Base-by-base conservation (phyloP, 2,888 invertebrate genomes). In the Phengaris arion region DNA sequence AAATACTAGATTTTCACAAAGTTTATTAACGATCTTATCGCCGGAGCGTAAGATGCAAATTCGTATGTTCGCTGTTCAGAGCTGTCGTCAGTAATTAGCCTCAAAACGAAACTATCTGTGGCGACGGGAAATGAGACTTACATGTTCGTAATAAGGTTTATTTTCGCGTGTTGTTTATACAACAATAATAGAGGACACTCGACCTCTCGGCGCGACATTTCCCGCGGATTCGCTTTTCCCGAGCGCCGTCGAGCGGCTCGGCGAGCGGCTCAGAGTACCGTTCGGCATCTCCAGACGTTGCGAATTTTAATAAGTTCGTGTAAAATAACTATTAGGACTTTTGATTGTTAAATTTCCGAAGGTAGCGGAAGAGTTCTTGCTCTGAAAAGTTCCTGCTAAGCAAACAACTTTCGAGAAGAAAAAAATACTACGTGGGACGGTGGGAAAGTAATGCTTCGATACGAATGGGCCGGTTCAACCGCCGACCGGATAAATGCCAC, bases 1-100 rank as follows among this genome's bases (percentile, higher is more conserved):
- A 79, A 79, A 79, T 77, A 77, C 78, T 79, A 78, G 74, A 59
- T 74, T 64, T 68, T 52, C 72, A 64, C 74, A 74, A 76, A 57
- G 57, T 55, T 75, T 74, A 79, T 77, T 77, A 68, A 48, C 75
- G 76, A 78, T 81, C 80, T 85, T 81, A 75, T 46, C 6, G 13
- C 70, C 64, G 77, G 77, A 78, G 64, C 74, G 78, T 85, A 89
- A 80, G 81, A 87, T 82, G 82, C 79, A 85, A 84, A 85, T 83
- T 89, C 79, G 82, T 81, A 82, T 82, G 81, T 77, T 54, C 75
- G 55, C 55, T 75, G 76, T 77, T 81, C 80, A 80, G 82, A 84
- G 85, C 89, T 85, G 87, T 85, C 82, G 85, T 81, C 84, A 85
- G 90, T 92, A 91, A 92, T 92, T 92, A 93, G 92, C 92, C 87